Evolutionary conservation across 2,888 invertebrate genomes (phyloP), one percentile per base, ranked within the genome.

Genomic region (Lochmaea capreae): DNA sequence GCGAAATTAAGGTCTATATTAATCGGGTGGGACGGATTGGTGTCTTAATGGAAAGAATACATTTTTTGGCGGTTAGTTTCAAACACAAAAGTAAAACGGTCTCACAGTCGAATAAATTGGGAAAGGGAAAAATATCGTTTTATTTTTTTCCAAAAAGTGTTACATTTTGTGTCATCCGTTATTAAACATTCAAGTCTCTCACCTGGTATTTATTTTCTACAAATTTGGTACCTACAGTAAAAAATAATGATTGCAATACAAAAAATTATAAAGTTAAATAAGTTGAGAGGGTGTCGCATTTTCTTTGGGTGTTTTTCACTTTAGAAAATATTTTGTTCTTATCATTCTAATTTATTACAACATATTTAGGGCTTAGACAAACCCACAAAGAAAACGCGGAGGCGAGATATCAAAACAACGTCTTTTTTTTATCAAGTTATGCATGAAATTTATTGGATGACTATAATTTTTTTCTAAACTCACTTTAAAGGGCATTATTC

Each of bases 141-240:
- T 63, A 63, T 43, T 63, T 63, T 63, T 63, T 18, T 43, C 62
- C 62, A 63, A 63, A 63, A 63, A 12, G 5, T 63, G 62, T 43
- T 18, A 63, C 10, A 63, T 43, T 63, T 63, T 63, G n/a, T n/a
- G 16, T 63, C 33, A 63, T 11, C 43, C 18, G 18, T 43, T 63
- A 63, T 63, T 42, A 3, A 26, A 43, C 18, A 63, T n/a, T 63
- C 8, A 12, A 42, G n/a, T 63, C 57, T 14, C 39, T 18, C 42
- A 42, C 18, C 43, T n/a, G 16, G 12, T 18, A 8, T 42, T 63
- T 43, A 18, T 63, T 63, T 63, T 43, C 42, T 63, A 18, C 18
- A 63, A 63, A 16, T 18, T n/a, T n/a, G 39, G 39, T 39, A 39
- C 14, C 11, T n/a, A 14, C 16, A 58, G n/a, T 22, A 61, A n/a